Conservation (phyloP, 2,113 vertebrate species). For the Donacobius atricapilla region DNA sequence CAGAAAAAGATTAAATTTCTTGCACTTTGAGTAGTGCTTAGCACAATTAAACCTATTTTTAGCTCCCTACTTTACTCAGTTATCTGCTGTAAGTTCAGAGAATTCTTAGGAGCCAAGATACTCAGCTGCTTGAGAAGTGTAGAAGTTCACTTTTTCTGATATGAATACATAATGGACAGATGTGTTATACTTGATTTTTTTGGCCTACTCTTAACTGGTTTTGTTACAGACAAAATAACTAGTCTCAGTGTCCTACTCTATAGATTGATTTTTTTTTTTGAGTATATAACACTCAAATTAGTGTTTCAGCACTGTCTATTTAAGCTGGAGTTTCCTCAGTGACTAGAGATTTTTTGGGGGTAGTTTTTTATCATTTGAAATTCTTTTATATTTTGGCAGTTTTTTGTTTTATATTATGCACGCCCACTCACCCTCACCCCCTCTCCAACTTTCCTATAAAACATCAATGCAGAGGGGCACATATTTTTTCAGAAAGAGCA, state of each 20-base stretch:
- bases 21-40: not conserved
- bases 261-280: not conserved
- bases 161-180: not conserved
- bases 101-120: not conserved
- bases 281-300: not conserved
- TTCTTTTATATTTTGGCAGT: not conserved
- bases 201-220: not conserved
- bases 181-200: not conserved
- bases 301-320: not conserved
- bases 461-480: not conserved
- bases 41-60: not conserved
- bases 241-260: not conserved
- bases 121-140: not conserved
- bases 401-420: not conserved
- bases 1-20: not conserved
- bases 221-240: not conserved
- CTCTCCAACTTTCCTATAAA: not conserved
- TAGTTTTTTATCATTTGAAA: not conserved
- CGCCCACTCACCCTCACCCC: fast-evolving
- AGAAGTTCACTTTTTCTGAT: not conserved
- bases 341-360: fast-evolving
- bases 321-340: not conserved
- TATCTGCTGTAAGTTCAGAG: not conserved
- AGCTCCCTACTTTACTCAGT: not conserved
- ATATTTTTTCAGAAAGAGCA: not conserved